Base-by-base conservation (phyloP, 37 sponge, comb jelly and placozoan species). In the Theonella swinhoei region DNA sequence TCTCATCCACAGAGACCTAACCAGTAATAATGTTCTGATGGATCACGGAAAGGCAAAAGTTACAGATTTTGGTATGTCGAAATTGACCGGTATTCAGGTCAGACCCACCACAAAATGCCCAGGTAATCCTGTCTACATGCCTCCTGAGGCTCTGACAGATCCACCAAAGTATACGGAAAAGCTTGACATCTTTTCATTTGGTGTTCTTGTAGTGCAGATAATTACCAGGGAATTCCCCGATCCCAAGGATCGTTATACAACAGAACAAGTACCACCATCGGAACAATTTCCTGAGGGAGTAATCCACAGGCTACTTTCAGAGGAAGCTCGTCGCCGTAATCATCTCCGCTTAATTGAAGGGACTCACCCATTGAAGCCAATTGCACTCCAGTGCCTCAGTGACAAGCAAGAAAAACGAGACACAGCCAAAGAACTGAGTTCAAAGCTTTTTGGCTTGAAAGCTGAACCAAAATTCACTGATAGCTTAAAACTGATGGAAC, bases 111-210 rank as follows among this genome's bases (percentile, higher is more conserved):
- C 81, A 35, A 68, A 68, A 43, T 64, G 32, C 17, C 81, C 81
- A 2, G 81, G 81, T 14, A 63, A 65, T 68, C 70, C 81, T 4
- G 81, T 68, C 8, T 80, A 80, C 70, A 80, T 80, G 81, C 81
- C 81, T 3, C 81, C 81, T 9, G 81, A 80, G 32, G 81, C 81
- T 0, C 67, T 30, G 59, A 24, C 41, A 24, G 67, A 61, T 20
- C 54, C 54, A 42, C 81, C 81, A 3, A 31, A 36, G 2, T 80
- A 80, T 42, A 68, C 81, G 34, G 30, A 68, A n/a, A 80, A 66
- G 47, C 54, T 80, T 8, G 81, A 80, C 59, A 68, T 67, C 26
- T 80, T 80, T 40, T 80, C 81, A 30, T 68, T 68, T 36, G 81
- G 81, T 1, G 81, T 80, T 0, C 42, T 80, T 40, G 4, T 68